These are phyloP conservation scores for Ridgeia piscesae DNA, from an alignment of 1,140 invertebrate genomes.

Conservation along the genomic window DNA sequence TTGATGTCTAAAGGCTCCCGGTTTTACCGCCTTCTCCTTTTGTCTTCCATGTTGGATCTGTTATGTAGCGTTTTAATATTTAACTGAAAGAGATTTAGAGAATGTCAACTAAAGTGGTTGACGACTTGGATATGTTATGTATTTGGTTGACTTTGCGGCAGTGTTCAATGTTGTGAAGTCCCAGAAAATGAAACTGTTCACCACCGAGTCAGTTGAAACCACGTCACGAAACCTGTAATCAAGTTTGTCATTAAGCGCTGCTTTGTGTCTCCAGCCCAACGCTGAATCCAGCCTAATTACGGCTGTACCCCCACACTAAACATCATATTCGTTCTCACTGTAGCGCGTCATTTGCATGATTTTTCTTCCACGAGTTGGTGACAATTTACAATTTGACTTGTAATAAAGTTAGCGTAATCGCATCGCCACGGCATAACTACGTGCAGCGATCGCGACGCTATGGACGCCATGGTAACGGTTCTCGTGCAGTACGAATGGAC, in stretches of 20 bases:
- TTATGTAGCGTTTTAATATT: too few species aligned
- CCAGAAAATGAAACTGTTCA: background rate
- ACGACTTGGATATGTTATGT: background rate
- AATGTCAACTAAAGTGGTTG: background rate
- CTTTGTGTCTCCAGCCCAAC: background rate
- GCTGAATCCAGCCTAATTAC: background rate
- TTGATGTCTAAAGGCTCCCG: too few species aligned
- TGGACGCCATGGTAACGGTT: background rate
- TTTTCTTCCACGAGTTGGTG: background rate
- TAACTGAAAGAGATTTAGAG: too few species aligned
- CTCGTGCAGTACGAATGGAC: background rate
- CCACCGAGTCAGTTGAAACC: background rate
- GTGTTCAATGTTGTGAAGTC: background rate
- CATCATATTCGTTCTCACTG: background rate
- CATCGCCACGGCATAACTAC: background rate
- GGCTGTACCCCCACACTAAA: background rate
- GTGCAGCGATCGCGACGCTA: background rate
- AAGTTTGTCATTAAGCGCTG: background rate
- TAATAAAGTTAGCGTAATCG: constrained; percentile 1
- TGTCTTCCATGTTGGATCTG: too few species aligned
- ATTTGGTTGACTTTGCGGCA: background rate
- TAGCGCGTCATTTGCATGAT: background rate
- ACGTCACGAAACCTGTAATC: background rate
- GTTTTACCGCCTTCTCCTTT: too few species aligned
- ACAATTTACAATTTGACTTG: constrained; percentile 1